A percentile compares a stretch with the other conserved stretches of the same genome.
These are phyloP conservation scores for Bucco capensis DNA, from an alignment of 2,113 vertebrate genomes.

Conservation along the genomic window DNA sequence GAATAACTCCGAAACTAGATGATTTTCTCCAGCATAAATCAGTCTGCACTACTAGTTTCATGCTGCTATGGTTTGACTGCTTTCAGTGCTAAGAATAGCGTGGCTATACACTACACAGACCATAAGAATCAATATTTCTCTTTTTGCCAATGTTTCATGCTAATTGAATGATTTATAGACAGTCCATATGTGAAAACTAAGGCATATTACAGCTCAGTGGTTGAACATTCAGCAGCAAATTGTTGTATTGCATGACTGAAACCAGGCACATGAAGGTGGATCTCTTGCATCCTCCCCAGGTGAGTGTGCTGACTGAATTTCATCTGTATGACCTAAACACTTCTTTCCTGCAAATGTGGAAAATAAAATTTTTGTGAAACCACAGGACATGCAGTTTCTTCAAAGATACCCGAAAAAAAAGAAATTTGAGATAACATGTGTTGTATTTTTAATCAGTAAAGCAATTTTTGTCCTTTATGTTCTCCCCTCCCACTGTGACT, in stretches of 20 bases:
- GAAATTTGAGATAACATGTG: not conserved
- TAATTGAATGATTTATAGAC: not conserved
- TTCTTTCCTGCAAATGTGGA: not conserved
- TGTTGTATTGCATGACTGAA: not conserved
- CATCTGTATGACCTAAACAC: not conserved
- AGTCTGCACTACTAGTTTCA: not conserved
- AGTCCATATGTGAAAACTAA: not conserved
- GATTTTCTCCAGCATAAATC: not conserved
- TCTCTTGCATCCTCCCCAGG: not conserved
- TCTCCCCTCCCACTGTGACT: not conserved
- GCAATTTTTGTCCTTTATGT: not conserved
- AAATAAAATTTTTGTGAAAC: not conserved
- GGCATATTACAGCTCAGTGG: not conserved
- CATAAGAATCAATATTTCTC: not conserved
- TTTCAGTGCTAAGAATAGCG: not conserved
- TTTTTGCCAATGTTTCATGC: not conserved
- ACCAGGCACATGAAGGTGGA: not conserved
- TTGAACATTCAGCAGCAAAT: not conserved
- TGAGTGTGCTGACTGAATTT: not conserved
- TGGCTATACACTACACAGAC: not conserved
- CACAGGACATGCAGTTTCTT: not conserved
- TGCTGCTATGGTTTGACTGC: not conserved
- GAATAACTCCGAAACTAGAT: not conserved
- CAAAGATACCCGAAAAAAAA: not conserved
- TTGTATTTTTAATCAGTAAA: not conserved